Evolutionary conservation across 2,888 invertebrate species (phyloP), one percentile per base, ranked within the genome.

Genomic region (Cheilosia soror): DNA sequence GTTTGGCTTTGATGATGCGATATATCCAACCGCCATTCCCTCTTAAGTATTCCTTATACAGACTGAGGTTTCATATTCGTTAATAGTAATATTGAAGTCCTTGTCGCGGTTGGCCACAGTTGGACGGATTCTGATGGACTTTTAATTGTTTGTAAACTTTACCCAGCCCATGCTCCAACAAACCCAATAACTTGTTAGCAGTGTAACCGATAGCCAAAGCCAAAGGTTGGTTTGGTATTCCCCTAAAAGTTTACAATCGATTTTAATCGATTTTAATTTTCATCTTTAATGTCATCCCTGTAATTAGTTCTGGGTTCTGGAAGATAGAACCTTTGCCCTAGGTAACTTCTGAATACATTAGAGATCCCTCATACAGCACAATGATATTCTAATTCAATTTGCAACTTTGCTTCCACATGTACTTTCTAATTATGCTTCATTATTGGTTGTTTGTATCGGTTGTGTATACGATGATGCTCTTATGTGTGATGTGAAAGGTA

Each of bases 351-450:
- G 40, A 37, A 51, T 44, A 63, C 55, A 49, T 53, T 53, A 37
- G 9, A 69, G 57, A 65, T 72, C 33, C 71, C 51, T 71, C 47
- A 44, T 73, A n/a, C 40, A 60, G 53, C 44, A 40, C 33, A 69
- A 40, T 73, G 63, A 44, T 51, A 79, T 69, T 69, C 79, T 79
- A 75, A 84, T 71, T 84, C 73, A 75, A 84, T 84, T 84, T 75
- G 69, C 47, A 79, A 84, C 75, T 79, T 69, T 75, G 29, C 84
- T 65, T 84, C 60, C 69, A 65, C 75, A 78, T 79, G 73, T 75
- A 69, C 79, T 68, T 79, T 84, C 53, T 75, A 84, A 84, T 84
- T 84, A 84, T 84, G 75, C 58, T 79, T 69, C 84, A 20, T 72
- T 75, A 69, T 65, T 51, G 60, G 57, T 79, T 84, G 79, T 65